Percentiles rank a stretch among this genome's conserved stretches.
Conservation (phyloP, 2,888 invertebrate species). For the Azorinus chamasolen region DNA sequence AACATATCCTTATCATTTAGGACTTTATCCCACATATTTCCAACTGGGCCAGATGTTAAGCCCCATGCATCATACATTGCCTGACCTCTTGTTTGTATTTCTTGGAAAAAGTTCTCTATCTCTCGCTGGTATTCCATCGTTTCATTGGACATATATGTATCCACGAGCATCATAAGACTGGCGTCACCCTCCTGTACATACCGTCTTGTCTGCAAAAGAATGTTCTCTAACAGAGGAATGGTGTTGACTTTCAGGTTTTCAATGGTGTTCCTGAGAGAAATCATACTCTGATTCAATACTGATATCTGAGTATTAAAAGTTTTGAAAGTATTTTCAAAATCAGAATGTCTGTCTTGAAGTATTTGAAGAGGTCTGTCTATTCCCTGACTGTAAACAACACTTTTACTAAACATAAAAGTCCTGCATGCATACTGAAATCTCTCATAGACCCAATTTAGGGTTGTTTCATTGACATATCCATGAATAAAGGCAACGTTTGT, state of each 20-base stretch:
- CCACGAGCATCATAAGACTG: conserved; percentile 62
- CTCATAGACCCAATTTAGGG: conserved; percentile 47
- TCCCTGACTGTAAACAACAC: conserved; percentile 71
- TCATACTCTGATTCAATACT: conserved; percentile 54
- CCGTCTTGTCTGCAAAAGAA: conserved; percentile 38
- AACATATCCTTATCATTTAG: conserved; percentile 71
- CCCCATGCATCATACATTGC: conserved; percentile 72
- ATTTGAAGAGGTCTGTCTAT: conserved; percentile 70
- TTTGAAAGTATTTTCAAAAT: conserved; percentile 55
- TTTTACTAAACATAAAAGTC: conserved; percentile 68
- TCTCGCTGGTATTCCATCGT: conserved; percentile 58
- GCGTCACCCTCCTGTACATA: conserved; percentile 53
- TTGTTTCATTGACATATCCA: conserved; percentile 55
- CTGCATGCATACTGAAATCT: conserved; percentile 64
- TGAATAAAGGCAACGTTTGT: conserved; percentile 49
- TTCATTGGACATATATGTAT: conserved; percentile 58
- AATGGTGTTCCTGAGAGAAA: conserved; percentile 39
- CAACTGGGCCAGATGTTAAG: conserved; percentile 44
- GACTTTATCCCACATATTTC: conserved; percentile 69
- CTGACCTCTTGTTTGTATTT: conserved; percentile 74
- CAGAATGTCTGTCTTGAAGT: conserved; percentile 48
- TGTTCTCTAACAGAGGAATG: conserved; percentile 40
- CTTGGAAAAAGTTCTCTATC: conserved; percentile 70
- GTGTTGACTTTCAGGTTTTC: conserved; percentile 44
- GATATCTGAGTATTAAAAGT: conserved; percentile 35